Percentiles rank a stretch among this genome's conserved stretches.
Evolutionary conservation across 2,113 vertebrate genomes (phyloP).

Genomic region (Trichechus manatus): DNA sequence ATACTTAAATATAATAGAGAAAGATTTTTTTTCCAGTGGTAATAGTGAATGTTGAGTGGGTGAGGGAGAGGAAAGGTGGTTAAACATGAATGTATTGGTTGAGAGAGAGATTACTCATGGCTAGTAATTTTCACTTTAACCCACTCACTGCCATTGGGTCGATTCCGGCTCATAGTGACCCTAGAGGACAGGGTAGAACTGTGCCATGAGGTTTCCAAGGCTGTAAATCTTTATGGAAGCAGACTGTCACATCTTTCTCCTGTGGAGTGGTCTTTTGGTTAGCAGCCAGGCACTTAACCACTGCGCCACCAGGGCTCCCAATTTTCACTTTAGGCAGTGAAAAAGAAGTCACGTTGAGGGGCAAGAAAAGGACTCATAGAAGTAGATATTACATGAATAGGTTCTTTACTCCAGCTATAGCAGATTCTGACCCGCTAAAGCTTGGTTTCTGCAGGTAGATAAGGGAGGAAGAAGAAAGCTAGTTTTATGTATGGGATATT

Average conservation of each 20-base stretch:
- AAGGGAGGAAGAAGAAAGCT: background rate
- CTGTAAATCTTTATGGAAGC: too few species aligned
- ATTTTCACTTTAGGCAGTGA: background rate
- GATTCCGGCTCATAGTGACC: too few species aligned
- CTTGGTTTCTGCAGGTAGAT: background rate
- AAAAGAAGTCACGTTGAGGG: background rate
- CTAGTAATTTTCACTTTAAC: background rate
- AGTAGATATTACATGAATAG: background rate
- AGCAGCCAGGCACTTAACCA: too few species aligned
- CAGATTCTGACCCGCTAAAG: background rate
- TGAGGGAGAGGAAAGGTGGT: background rate
- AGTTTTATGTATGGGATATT: slow-evolving; percentile 21
- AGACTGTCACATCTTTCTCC: too few species aligned
- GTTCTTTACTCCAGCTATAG: background rate
- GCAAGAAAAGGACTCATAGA: background rate
- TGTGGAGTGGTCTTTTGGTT: too few species aligned
- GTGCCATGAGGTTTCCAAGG: too few species aligned
- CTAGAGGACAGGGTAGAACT: too few species aligned
- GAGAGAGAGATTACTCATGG: background rate
- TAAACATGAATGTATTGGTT: background rate
- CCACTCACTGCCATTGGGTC: too few species aligned
- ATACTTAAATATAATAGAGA: background rate
- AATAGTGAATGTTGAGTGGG: background rate
- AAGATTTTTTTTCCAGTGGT: background rate
- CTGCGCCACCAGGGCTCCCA: too few species aligned